phyloP scores from a whole-genome alignment of 2,113 vertebrate genomes.

The Chunga burmeisteri region DNA sequence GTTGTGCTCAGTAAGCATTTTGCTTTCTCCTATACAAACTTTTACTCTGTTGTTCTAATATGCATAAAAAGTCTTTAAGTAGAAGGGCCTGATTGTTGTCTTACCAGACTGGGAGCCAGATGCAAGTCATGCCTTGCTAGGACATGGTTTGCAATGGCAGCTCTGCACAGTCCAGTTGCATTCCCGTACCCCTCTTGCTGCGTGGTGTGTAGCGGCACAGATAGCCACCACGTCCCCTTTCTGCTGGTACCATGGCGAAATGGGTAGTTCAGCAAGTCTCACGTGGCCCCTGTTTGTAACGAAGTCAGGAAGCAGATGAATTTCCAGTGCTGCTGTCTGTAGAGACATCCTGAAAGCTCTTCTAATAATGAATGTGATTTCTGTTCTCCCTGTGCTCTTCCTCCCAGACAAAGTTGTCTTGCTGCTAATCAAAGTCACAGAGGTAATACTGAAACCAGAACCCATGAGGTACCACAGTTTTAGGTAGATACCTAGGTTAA shows the following conservation, averaged over 20 bases:
- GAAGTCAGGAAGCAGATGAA: background rate
- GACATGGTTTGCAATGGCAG: background rate
- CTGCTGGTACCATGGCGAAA: background rate
- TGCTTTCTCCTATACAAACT: background rate
- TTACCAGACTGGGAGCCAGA: background rate
- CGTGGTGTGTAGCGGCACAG: rapidly evolving
- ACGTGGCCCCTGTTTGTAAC: rapidly evolving
- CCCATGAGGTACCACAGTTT: background rate
- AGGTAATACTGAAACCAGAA: background rate
- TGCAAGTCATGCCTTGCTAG: background rate
- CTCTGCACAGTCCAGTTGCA: rapidly evolving
- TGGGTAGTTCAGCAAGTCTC: too few relatives aligned
- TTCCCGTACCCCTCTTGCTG: too few relatives aligned
- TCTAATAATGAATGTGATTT: background rate
- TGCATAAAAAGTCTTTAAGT: background rate
- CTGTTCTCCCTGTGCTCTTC: background rate
- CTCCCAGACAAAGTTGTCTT: background rate
- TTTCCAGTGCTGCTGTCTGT: background rate
- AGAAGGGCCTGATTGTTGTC: background rate
- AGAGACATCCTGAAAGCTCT: background rate
- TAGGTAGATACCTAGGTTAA: background rate
- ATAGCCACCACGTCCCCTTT: background rate
- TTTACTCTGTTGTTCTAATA: background rate
- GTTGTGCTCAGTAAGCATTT: background rate
- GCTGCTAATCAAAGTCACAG: background rate